Base-by-base conservation (phyloP, 2,888 invertebrate genomes). In the Salticus scenicus region DNA sequence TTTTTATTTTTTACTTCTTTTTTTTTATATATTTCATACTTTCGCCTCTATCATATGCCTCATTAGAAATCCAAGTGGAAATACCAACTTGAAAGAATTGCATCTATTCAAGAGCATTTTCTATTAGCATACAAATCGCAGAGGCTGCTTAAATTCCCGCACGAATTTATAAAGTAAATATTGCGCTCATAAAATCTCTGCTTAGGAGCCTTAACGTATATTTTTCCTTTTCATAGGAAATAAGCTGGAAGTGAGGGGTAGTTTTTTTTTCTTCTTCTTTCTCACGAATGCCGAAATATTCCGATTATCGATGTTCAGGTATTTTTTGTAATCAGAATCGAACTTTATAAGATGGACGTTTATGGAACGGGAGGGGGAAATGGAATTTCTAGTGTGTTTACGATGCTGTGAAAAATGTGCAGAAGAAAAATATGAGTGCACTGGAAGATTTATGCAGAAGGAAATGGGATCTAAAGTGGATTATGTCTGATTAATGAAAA, bases 121-220 rank as follows among this genome's bases (percentile, higher is more conserved):
- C 82, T 76, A 83, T 83, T 83, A 83, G 71, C 82, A 83, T 83
- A 83, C 82, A 83, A 83, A 83, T 83, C 82, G 82, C 14, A 57
- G 42, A 31, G 30, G 27, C 33, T 72, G 66, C 66, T 51, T 72
- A 83, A 76, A 83, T 76, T 76, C 82, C 82, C 66, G 72, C 42
- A 51, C 76, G 63, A 24, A 63, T 51, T 51, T 33, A 83, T 83
- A 83, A 83, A 83, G 82, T 71, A 83, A 83, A 83, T 76, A 83
- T 83, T 64, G 75, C 82, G 67, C 63, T 70, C 76, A 76, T 76
- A 75, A 81, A 83, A 83, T 64, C 82, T 72, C 76, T 41, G 76
- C 82, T 83, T 76, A 83, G 41, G 74, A 28, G n/a, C 74, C 20
- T 37, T 72, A 79, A 66, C 72, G 72, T 79, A 66, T 72, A 72